These are phyloP conservation scores for Bombus sibiricus DNA, from an alignment of 1,140 invertebrate genomes.

Conservation along the genomic window DNA sequence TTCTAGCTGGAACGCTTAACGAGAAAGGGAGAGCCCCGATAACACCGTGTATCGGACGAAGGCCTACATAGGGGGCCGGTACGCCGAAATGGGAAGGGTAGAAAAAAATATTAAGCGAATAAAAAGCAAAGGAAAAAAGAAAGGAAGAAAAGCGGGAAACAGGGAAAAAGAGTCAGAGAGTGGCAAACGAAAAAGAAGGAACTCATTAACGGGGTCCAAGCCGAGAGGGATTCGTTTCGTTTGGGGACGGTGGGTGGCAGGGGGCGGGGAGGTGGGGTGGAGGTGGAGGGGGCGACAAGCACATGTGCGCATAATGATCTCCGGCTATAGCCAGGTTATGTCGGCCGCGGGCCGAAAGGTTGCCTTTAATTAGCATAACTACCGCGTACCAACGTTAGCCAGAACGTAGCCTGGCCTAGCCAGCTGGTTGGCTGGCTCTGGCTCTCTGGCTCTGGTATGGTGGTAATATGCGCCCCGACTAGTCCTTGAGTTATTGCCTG, in stretches of 20 bases:
- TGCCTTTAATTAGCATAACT: conserved; percentile 80
- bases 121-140: neutral
- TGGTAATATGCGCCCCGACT: conserved; percentile 81
- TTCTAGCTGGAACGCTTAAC: conserved; percentile 13
- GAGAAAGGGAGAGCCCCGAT: neutral
- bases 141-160: no score
- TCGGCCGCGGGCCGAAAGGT: conserved; percentile 59
- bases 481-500: conserved; percentile 82
- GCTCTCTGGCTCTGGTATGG: conserved; percentile 63
- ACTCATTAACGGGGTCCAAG: conserved; percentile 21
- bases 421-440: neutral
- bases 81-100: neutral
- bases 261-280: neutral
- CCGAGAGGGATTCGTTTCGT: conserved; percentile 36
- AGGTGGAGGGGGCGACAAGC: conserved; percentile 37
- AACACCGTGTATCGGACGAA: neutral
- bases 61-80: neutral
- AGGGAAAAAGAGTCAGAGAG: neutral
- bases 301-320: conserved; percentile 68
- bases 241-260: neutral
- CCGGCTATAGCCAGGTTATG: conserved; percentile 44
- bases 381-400: conserved; percentile 75
- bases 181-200: neutral
- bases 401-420: conserved; percentile 65
- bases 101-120: neutral